Evolutionary conservation across 1,140 invertebrate genomes (phyloP).

Genomic region (Aphelenchoides fujianensis): DNA sequence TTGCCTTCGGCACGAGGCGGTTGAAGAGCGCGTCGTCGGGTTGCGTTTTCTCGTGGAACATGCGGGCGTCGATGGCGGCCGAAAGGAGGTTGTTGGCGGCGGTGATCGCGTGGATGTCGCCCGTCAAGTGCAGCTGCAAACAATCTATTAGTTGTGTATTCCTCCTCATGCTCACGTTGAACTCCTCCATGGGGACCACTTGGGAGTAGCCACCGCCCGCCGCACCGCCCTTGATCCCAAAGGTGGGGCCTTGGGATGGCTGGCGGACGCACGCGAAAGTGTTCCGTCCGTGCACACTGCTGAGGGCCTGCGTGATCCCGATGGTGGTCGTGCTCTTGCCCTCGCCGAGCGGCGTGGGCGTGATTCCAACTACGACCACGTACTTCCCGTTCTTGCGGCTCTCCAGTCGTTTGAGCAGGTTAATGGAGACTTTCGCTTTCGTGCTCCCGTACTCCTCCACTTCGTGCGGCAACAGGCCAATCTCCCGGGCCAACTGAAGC

Average conservation of each 20-base stretch:
- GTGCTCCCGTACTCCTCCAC: constrained; percentile 84
- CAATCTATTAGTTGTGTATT: too few relatives aligned
- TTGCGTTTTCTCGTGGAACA: constrained; percentile 91
- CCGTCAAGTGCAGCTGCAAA: constrained; percentile 80
- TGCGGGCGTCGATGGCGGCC: constrained; percentile 79
- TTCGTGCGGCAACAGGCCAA: constrained; percentile 77
- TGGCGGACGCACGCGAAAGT: constrained; percentile 92
- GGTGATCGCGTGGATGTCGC: constrained; percentile 95
- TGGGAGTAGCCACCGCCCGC: constrained; percentile 86
- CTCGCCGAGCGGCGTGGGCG: constrained; percentile 92
- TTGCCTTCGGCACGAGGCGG: constrained; percentile 76
- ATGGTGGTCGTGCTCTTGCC: constrained; percentile 93
- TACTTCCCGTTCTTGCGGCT: constrained; percentile 78
- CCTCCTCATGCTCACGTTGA: too few relatives aligned
- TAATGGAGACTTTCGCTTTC: constrained; percentile 89
- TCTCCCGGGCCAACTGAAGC: constrained; percentile 73
- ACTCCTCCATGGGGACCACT: constrained; percentile 99
- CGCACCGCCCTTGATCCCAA: constrained; percentile 85
- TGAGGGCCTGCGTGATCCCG: constrained; percentile 86
- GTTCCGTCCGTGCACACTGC: constrained; percentile 79
- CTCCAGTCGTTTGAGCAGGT: constrained; percentile 74
- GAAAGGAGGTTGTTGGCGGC: constrained; percentile 96
- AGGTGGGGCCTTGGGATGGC: constrained; percentile 95
- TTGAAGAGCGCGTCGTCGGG: constrained; percentile 79
- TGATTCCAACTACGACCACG: constrained; percentile 90